These are phyloP conservation scores for Rhizomys pruinosus DNA, from an alignment of 2,113 vertebrate genomes.

Conservation along the genomic window DNA sequence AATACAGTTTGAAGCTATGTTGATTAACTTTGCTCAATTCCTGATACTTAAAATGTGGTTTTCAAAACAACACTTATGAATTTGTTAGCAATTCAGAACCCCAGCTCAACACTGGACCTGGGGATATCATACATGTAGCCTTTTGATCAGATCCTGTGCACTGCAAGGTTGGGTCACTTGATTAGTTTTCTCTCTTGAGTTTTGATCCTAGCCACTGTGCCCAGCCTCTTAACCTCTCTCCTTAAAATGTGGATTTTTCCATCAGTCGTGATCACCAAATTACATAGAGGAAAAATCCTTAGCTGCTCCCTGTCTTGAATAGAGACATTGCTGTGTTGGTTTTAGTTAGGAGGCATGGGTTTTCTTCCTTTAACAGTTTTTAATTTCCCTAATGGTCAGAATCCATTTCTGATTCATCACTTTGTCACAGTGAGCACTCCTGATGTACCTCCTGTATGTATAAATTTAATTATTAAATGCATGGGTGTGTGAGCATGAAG, in stretches of 20 bases:
- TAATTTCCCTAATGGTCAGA: not conserved
- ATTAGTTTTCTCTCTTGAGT: not conserved
- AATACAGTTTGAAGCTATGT: no score
- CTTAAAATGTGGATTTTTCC: no score
- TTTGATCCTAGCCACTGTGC: not conserved
- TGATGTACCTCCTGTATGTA: no score
- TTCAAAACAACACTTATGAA: not conserved
- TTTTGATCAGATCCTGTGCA: not conserved
- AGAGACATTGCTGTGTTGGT: not conserved
- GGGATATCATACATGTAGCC: accelerated
- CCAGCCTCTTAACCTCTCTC: no score
- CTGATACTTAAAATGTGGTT: no score
- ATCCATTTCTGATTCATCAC: not conserved
- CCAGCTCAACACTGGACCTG: no score
- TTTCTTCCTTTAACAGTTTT: not conserved
- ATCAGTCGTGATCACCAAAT: not conserved
- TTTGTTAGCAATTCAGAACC: not conserved
- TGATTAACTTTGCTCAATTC: not conserved
- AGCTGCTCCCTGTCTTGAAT: not conserved
- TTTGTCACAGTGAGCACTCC: not conserved
- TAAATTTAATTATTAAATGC: not conserved
- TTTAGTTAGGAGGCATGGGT: not conserved
- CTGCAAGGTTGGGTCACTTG: accelerated
- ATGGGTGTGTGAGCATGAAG: no score
- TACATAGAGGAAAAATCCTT: accelerated